Evolutionary conservation across 2,888 invertebrate genomes (phyloP).

Genomic region (Caradrina kadenii): DNA sequence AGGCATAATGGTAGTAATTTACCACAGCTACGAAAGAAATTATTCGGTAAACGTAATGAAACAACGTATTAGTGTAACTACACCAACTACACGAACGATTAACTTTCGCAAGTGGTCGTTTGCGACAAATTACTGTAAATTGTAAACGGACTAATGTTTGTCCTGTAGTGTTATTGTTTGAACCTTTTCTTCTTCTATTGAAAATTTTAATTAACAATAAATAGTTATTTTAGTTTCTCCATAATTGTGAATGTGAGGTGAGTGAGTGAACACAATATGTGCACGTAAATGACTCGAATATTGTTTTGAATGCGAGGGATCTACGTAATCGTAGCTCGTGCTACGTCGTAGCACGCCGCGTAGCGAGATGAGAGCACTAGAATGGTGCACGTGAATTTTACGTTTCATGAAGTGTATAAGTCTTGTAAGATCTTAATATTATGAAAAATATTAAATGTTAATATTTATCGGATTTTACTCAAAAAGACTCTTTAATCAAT

Average conservation of each 20-base stretch:
- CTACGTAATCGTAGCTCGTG: conserved; percentile 12
- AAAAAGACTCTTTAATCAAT: neutral
- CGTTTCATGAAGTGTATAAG: neutral
- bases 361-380: neutral
- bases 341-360: conserved; percentile 28
- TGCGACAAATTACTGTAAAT: conserved; percentile 47
- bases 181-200: conserved; percentile 10
- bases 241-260: too few species aligned
- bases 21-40: conserved; percentile 27
- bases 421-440: too few species aligned
- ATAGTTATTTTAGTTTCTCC: neutral
- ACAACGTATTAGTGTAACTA: conserved; percentile 45
- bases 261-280: too few species aligned
- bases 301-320: neutral
- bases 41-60: conserved; percentile 36
- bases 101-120: conserved; percentile 44
- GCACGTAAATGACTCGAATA: neutral
- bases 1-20: conserved; percentile 16
- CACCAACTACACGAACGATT: conserved; percentile 44
- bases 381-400: neutral
- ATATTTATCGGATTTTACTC: too few species aligned
- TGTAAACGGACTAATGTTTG: conserved; percentile 27
- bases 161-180: conserved; percentile 30
- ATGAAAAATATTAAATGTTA: too few species aligned
- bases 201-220: neutral